A percentile compares a stretch with the other conserved stretches of the same genome.
Evolutionary conservation across 2,888 invertebrate genomes (phyloP).

Genomic region (Nephrotoma appendiculata): DNA sequence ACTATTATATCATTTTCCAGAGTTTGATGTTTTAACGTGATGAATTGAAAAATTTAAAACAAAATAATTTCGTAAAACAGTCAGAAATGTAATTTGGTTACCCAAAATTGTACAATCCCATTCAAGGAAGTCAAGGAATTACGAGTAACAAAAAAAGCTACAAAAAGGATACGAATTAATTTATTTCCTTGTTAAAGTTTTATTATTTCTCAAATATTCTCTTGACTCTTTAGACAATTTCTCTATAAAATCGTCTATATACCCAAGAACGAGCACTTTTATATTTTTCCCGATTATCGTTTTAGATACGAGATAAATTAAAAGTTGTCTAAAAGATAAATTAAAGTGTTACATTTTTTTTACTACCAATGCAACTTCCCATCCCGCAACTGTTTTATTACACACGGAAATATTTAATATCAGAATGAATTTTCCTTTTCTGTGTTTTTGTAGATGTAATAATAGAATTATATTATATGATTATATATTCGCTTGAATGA

Average conservation of each 20-base stretch:
- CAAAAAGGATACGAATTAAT: background rate
- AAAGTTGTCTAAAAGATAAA: background rate
- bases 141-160: background rate
- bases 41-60: background rate
- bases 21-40: background rate
- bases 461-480: background rate
- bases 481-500: background rate
- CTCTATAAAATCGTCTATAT: background rate
- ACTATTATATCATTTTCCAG: too few species aligned
- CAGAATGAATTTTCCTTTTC: background rate
- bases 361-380: background rate
- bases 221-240: background rate
- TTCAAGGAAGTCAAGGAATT: background rate
- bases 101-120: background rate
- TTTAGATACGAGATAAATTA: background rate
- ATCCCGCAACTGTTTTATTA: background rate
- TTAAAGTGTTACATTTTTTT: background rate
- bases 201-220: background rate
- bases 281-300: background rate
- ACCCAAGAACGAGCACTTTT: background rate
- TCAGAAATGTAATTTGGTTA: too few species aligned
- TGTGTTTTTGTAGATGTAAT: background rate
- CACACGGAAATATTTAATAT: background rate
- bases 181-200: background rate
- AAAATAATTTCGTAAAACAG: background rate